Conservation (phyloP, 1,140 invertebrate genomes). For the Gonioctena quinquepunctata region DNA sequence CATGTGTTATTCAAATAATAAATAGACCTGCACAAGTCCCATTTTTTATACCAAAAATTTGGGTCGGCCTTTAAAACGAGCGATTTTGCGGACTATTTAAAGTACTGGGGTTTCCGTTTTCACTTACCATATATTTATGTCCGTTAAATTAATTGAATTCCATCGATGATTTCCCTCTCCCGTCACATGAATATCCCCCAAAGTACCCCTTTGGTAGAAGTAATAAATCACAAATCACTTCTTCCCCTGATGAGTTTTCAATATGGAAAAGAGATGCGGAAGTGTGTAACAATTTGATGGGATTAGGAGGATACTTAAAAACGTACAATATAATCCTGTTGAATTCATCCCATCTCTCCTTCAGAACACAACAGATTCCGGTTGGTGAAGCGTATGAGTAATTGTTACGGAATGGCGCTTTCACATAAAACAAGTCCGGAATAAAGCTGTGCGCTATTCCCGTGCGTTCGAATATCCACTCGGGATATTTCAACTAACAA, state of each 20-base stretch:
- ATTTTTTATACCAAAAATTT: no score
- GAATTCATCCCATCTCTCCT: background rate
- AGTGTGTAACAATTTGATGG: background rate
- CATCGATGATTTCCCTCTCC: background rate
- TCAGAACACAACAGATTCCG: background rate
- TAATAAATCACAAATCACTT: background rate
- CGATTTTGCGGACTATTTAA: no score
- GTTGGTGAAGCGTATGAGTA: slow-evolving; percentile 5
- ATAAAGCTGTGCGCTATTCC: background rate
- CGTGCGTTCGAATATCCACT: background rate
- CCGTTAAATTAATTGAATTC: no score
- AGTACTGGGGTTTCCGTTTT: no score
- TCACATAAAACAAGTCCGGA: background rate
- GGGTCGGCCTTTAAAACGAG: no score
- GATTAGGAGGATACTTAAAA: background rate
- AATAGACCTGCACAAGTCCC: no score
- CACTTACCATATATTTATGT: no score
- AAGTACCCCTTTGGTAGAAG: no score
- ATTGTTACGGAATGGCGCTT: slow-evolving; percentile 14
- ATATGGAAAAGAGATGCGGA: background rate
- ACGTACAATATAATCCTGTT: background rate
- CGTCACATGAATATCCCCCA: background rate
- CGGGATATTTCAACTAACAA: no score
- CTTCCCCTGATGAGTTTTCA: background rate
- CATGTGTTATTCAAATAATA: no score